phyloP scores from a whole-genome alignment of 2,113 vertebrate species.

The Dasyurus viverrinus region DNA sequence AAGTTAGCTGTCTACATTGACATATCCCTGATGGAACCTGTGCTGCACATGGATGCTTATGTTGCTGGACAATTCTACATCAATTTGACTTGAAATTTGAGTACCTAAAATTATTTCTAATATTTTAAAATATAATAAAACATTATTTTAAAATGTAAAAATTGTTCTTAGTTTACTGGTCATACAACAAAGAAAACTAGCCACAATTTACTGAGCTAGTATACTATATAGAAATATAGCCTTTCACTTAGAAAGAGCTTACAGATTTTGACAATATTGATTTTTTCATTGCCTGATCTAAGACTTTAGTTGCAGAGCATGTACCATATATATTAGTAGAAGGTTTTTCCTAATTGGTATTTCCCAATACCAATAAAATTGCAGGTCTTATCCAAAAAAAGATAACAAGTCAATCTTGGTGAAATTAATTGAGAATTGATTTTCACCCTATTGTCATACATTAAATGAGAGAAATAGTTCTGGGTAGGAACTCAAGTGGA shows the following conservation, averaged over 20 bases:
- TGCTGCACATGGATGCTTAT: background rate
- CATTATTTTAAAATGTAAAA: background rate
- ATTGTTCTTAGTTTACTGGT: background rate
- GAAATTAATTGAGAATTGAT: conserved; percentile 24
- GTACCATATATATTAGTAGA: background rate
- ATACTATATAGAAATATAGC: background rate
- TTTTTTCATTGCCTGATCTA: background rate
- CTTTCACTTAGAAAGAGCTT: background rate
- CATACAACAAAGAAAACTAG: background rate
- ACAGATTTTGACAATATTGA: background rate
- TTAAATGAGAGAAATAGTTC: background rate
- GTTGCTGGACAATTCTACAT: background rate
- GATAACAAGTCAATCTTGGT: conserved; percentile 3
- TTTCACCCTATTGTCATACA: conserved; percentile 28
- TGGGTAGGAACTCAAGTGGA: background rate
- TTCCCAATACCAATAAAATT: background rate
- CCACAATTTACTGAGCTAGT: background rate
- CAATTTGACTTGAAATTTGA: background rate
- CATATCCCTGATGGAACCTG: background rate
- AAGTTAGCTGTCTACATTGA: background rate
- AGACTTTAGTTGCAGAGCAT: background rate
- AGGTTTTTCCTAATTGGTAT: background rate
- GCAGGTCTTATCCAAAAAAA: background rate
- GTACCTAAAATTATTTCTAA: background rate
- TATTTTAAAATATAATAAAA: background rate